phyloP scores from a whole-genome alignment of 2,888 invertebrate genomes.

The Cheilosia grossa region DNA sequence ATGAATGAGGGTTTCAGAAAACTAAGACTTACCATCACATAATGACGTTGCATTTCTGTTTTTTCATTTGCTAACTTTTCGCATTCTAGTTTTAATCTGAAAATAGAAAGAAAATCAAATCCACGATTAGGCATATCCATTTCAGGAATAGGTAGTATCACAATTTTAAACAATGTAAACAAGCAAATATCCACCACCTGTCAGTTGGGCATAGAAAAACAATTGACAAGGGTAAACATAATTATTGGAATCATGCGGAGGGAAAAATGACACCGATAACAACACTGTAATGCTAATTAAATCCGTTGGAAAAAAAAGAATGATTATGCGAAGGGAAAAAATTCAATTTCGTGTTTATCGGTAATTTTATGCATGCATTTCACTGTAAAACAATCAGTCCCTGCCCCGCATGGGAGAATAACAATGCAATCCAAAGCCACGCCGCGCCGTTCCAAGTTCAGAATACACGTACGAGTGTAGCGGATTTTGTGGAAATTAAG shows the following conservation, averaged over 20 bases:
- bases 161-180: no score
- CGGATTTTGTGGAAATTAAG: conserved; percentile 24
- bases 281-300: conserved; percentile 47
- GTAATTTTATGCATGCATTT: conserved; percentile 39
- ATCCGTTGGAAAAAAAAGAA: conserved; percentile 35
- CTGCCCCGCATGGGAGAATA: background rate
- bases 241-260: conserved; percentile 35
- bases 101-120: conserved; percentile 80
- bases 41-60: conserved; percentile 99
- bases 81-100: conserved; percentile 97
- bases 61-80: conserved; percentile 98
- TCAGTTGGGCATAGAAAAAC: background rate
- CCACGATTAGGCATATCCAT: background rate
- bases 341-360: conserved; percentile 46
- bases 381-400: conserved; percentile 21
- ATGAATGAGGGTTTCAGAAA: background rate
- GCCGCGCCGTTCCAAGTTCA: no score
- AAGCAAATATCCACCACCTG: conserved; percentile 2
- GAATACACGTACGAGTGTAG: background rate
- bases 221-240: conserved; percentile 41
- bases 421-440: background rate
- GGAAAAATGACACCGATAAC: conserved; percentile 3
- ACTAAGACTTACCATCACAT: conserved; percentile 96
- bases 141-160: background rate
- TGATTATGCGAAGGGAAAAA: background rate